phyloP scores from a whole-genome alignment of 2,113 vertebrate species.

The Saccopteryx leptura region DNA sequence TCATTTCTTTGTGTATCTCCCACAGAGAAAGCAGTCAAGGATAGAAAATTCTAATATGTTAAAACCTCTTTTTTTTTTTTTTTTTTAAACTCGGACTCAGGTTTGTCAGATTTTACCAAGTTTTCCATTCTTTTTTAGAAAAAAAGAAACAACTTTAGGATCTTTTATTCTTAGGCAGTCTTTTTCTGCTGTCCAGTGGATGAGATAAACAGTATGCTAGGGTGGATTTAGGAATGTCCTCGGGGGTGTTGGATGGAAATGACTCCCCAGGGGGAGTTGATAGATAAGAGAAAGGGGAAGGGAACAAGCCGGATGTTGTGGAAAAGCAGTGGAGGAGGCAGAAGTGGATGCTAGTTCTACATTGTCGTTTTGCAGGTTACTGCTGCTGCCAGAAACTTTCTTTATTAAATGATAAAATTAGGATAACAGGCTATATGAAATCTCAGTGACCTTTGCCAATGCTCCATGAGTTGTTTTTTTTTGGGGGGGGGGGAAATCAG shows the following conservation, averaged over 20 bases:
- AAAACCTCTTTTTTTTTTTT: conserved; percentile 36
- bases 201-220: conserved; percentile 41
- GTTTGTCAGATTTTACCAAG: conserved; percentile 27
- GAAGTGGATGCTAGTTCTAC: neutral
- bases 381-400: conserved; percentile 13
- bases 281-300: neutral
- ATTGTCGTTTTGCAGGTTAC: neutral
- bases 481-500: neutral
- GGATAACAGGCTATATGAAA: neutral
- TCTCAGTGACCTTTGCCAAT: neutral
- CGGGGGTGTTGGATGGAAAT: conserved; percentile 10
- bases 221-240: conserved; percentile 73
- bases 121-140: neutral
- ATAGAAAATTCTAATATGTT: conserved; percentile 37
- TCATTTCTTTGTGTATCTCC: neutral
- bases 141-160: neutral
- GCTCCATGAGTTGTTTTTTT: neutral
- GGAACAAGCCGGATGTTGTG: neutral
- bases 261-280: conserved; percentile 19
- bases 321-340: neutral
- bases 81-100: neutral
- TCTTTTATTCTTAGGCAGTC: conserved; percentile 40
- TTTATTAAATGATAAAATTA: conserved; percentile 49
- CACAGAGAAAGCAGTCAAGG: conserved; percentile 33
- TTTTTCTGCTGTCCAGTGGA: conserved; percentile 53